Conservation (phyloP, 2,888 invertebrate genomes). For the Heliconius charithonia region DNA sequence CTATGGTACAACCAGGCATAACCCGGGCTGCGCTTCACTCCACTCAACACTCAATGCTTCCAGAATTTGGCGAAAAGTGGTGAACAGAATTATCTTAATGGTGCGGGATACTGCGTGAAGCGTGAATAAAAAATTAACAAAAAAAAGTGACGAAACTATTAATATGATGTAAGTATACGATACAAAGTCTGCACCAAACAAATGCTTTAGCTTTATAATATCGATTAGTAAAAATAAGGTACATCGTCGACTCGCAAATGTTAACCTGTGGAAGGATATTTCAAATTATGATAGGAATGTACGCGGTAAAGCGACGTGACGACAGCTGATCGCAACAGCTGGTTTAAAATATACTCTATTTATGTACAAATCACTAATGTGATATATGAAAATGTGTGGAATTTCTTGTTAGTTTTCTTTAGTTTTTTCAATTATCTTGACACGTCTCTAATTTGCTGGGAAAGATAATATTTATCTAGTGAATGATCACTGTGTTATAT, state of each 20-base stretch:
- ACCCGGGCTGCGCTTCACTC: too few relatives aligned
- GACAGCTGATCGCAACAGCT: conserved; percentile 59
- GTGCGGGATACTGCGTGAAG: too few relatives aligned
- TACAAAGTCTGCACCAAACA: not conserved
- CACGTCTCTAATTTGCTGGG: not conserved
- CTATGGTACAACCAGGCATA: too few relatives aligned
- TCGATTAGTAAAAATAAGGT: conserved; percentile 14
- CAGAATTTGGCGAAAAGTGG: too few relatives aligned
- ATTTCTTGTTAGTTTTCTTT: not conserved
- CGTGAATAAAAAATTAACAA: too few relatives aligned
- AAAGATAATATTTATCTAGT: not conserved
- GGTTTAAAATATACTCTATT: conserved; percentile 49
- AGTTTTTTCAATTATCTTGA: not conserved
- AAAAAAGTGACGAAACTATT: too few relatives aligned
- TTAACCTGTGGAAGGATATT: conserved; percentile 32
- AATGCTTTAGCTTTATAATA: not conserved
- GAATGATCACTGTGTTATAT: not conserved
- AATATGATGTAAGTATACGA: not conserved
- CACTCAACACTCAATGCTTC: too few relatives aligned
- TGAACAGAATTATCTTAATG: too few relatives aligned
- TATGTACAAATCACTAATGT: conserved; percentile 9
- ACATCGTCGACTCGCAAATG: conserved; percentile 28
- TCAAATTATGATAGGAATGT: conserved; percentile 39
- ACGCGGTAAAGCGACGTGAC: conserved; percentile 42
- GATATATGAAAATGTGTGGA: conserved; percentile 4